Evolutionary conservation across 2,113 vertebrate species (phyloP), one percentile per base, ranked within the genome.

Genomic region (Stercorarius parasiticus): DNA sequence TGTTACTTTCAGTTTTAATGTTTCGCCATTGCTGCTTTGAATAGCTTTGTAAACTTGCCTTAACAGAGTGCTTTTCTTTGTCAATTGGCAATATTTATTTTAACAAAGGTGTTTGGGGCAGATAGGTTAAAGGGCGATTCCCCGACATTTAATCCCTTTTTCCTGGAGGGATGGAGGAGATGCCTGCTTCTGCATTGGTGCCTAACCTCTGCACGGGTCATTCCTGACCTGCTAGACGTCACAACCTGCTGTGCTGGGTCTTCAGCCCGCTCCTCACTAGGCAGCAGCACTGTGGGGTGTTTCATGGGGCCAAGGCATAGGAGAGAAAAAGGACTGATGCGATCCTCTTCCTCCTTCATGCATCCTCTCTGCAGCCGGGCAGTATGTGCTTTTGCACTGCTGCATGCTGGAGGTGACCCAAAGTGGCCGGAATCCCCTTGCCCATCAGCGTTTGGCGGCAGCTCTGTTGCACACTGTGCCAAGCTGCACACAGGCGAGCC

Each of bases 1-100:
- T 73, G 64, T 81, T 96, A 82, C 74, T 93, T 97, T 95, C 86
- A 73, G 66, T 88, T 95, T 91, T 93, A 45, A 66, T 38, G 8
- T 64, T 92, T 84, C 91, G 43, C 36, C 64, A 32, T 38, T 76
- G n/a, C 61, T 87, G 15, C 36, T 87, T 55, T 78, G 42, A 86
- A 55, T 20, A 65, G 26, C 18, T 87, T 82, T 82, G 58, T 53
- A 82, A 91, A 25, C 21, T 78, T 71, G 16, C 20, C 38, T 66
- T 56, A 80, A 69, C 9, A 26, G 38, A 56, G 22, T 23, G 16
- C 15, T 64, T 81, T 73, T 53, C 55, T 55, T 64, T 11, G 9
- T 69, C 50, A 82, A 36, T 52, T 7, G 9, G 3, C 11, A 49
- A 15, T 64, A 72, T 32, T 67, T 86, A 55, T 72, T 91, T 93